Evolutionary conservation across 2,888 invertebrate species (phyloP).

Genomic region (Germaria angustata): DNA sequence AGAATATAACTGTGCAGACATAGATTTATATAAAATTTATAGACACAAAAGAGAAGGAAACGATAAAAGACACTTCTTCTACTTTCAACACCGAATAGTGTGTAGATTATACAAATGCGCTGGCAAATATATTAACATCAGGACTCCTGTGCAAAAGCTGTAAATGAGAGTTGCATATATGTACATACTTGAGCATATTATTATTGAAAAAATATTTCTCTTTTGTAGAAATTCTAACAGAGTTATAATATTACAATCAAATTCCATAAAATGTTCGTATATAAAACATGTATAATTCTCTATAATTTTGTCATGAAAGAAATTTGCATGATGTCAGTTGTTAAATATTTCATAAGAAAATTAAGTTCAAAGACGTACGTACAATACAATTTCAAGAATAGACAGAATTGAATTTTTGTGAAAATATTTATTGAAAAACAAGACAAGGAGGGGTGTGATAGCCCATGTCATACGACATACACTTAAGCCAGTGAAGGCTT

Average conservation of each 20-base stretch:
- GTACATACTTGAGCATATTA: not conserved
- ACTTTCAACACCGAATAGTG: not conserved
- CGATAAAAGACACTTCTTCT: slow-evolving; percentile 19
- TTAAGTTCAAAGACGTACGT: not conserved
- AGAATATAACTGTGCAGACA: slow-evolving; percentile 50
- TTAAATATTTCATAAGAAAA: not conserved
- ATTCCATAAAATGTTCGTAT: not conserved
- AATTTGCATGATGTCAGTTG: not conserved
- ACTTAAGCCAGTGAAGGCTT: too few species aligned
- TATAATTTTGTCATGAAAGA: not conserved
- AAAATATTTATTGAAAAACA: not conserved
- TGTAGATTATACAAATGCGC: not conserved
- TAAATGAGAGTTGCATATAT: too few species aligned
- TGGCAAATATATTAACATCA: too few species aligned
- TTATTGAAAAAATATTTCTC: not conserved
- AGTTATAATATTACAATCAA: not conserved
- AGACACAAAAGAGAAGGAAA: slow-evolving; percentile 27
- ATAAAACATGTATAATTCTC: too few species aligned
- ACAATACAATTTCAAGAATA: too few species aligned
- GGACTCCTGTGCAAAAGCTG: too few species aligned
- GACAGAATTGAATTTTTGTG: not conserved
- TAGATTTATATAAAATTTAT: slow-evolving; percentile 61
- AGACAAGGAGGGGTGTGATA: too few species aligned
- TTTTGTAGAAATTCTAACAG: not conserved
- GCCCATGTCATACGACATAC: too few species aligned